Evolutionary conservation across 92 coral and sea anemone genomes (phyloP).

Genomic region (Palythoa heliodiscus): DNA sequence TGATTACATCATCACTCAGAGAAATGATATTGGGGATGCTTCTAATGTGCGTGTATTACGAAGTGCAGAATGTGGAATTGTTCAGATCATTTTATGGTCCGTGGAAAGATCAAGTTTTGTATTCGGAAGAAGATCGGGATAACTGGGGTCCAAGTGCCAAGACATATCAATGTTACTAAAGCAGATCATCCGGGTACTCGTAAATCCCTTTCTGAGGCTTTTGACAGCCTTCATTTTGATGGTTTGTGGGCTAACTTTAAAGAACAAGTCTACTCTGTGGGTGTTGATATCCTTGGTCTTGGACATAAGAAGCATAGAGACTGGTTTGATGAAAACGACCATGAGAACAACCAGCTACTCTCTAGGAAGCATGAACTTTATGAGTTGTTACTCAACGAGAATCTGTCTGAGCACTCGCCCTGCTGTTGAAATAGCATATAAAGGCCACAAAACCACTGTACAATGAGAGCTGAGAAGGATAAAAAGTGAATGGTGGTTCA

Average conservation of each 20-base stretch:
- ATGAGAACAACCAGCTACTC: neutral
- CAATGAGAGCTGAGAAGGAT: constrained; percentile 29
- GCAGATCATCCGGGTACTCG: neutral
- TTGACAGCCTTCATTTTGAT: constrained; percentile 27
- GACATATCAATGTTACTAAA: constrained; percentile 27
- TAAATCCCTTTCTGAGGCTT: neutral
- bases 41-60: constrained; percentile 16
- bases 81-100: constrained; percentile 22
- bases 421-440: constrained; percentile 16
- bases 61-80: constrained; percentile 29
- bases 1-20: constrained; percentile 23
- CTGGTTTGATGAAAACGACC: too few species aligned
- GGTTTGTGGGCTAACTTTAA: constrained; percentile 29
- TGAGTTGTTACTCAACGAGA: neutral
- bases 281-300: constrained; percentile 19
- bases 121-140: constrained; percentile 6
- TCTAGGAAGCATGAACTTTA: neutral
- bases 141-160: neutral
- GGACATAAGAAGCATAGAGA: too few species aligned
- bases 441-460: constrained; percentile 1
- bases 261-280: constrained; percentile 26
- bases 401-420: constrained; percentile 12
- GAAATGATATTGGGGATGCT: constrained; percentile 24
- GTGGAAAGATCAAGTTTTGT: constrained; percentile 17
- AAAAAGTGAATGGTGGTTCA: constrained; percentile 33